phyloP scores from a whole-genome alignment of 92 coral and sea anemone genomes.

The Porites rus region DNA sequence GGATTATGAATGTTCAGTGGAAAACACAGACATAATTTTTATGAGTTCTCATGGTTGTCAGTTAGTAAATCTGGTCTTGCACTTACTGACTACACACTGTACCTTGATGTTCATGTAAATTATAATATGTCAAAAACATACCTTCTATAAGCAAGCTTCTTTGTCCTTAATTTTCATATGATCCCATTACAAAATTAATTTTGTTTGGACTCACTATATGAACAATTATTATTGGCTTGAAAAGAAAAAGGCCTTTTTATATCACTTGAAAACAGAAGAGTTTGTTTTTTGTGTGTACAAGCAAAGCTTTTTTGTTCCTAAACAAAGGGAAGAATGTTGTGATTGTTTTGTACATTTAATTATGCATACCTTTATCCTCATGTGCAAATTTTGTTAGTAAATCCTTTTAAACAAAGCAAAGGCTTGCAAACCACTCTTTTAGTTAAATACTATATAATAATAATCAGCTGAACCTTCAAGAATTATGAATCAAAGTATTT shows the following conservation, averaged over 20 bases:
- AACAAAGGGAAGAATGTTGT: not conserved
- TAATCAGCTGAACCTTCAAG: not conserved
- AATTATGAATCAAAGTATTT: not conserved
- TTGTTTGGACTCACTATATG: not conserved
- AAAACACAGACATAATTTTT: too few relatives aligned
- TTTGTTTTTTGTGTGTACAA: conserved; percentile 5
- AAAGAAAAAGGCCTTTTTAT: not conserved
- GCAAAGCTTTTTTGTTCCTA: not conserved
- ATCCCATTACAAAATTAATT: not conserved
- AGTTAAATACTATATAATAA: not conserved
- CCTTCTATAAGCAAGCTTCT: too few relatives aligned
- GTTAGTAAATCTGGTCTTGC: too few relatives aligned
- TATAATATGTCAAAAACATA: too few relatives aligned
- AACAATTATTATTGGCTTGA: not conserved
- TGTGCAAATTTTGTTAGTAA: not conserved
- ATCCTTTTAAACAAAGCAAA: not conserved
- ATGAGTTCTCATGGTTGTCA: too few relatives aligned
- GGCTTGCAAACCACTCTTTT: not conserved
- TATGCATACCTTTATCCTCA: conserved; percentile 14
- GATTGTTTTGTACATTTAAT: not conserved
- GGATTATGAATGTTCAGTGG: too few relatives aligned
- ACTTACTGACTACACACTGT: too few relatives aligned
- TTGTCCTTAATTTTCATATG: too few relatives aligned
- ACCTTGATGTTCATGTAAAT: too few relatives aligned
- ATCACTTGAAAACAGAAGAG: not conserved